Percentiles rank a stretch among this genome's conserved stretches.
phyloP scores from a whole-genome alignment of 2,113 vertebrate genomes.

The Madoqua kirkii region DNA sequence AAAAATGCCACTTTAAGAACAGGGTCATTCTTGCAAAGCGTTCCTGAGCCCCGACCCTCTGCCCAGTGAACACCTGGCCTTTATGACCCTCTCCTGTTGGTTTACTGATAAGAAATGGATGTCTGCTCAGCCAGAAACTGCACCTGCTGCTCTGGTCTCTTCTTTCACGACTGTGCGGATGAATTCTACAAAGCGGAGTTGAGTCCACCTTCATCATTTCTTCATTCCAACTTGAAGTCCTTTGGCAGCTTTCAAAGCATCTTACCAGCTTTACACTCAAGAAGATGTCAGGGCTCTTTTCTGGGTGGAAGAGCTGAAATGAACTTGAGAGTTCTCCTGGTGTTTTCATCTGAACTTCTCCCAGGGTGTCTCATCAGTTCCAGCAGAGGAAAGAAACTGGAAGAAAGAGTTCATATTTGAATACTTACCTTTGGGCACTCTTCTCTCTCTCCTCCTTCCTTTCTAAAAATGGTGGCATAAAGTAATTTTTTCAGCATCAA shows the following conservation, averaged over 20 bases:
- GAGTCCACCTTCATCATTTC: neutral
- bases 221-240: neutral
- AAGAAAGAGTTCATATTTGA: neutral
- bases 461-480: neutral
- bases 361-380: neutral
- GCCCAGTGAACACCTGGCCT: neutral
- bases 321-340: neutral
- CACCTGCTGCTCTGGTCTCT: neutral
- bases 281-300: neutral
- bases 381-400: neutral
- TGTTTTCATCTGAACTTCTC: neutral
- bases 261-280: neutral
- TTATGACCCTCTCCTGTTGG: neutral
- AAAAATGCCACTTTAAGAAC: slow-evolving; percentile 2
- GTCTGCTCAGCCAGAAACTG: too few species aligned
- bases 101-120: neutral
- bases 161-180: neutral
- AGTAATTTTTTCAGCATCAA: slow-evolving; percentile 2
- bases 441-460: neutral
- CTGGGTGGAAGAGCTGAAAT: neutral
- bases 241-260: neutral
- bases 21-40: neutral
- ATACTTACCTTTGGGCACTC: neutral
- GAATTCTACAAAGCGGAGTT: neutral
- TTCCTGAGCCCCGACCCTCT: neutral